Evolutionary conservation across 2,888 invertebrate species (phyloP).

Genomic region (Cecidostiba fungosa): DNA sequence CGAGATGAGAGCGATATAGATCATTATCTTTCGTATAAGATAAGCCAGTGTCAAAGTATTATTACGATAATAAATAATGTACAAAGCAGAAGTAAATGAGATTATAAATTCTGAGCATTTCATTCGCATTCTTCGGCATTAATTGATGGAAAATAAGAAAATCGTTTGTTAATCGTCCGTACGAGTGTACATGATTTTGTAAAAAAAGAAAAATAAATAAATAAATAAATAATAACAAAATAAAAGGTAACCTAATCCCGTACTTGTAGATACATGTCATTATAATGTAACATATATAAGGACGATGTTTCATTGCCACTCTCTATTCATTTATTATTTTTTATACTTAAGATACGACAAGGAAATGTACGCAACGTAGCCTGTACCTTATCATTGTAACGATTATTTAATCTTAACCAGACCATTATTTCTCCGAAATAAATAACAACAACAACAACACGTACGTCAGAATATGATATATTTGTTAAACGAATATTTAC

Average conservation of each 20-base stretch:
- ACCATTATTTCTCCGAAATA: slow-evolving; percentile 53
- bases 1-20: slow-evolving; percentile 72
- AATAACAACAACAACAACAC: not conserved
- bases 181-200: slow-evolving; percentile 63
- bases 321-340: slow-evolving; percentile 58
- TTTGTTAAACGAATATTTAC: slow-evolving; percentile 65
- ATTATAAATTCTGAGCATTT: slow-evolving; percentile 60
- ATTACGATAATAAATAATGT: slow-evolving; percentile 78
- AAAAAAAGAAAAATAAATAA: slow-evolving; percentile 45
- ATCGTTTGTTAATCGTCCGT: slow-evolving; percentile 62
- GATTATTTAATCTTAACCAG: slow-evolving; percentile 47
- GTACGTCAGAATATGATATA: slow-evolving; percentile 63
- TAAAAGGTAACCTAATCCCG: slow-evolving; percentile 54
- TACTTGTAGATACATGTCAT: slow-evolving; percentile 62
- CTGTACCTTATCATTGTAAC: slow-evolving; percentile 24
- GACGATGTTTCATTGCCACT: slow-evolving; percentile 40
- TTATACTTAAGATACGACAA: slow-evolving; percentile 48
- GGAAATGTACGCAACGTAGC: slow-evolving; percentile 37
- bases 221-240: not conserved
- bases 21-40: slow-evolving; percentile 79
- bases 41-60: slow-evolving; percentile 79
- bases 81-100: slow-evolving; percentile 72
- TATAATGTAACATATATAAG: slow-evolving; percentile 61
- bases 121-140: slow-evolving; percentile 57
- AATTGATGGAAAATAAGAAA: slow-evolving; percentile 50